Evolutionary conservation across 2,797 vertebrate species (phyloP).

Genomic region (Pseudotriccus pelzelni): DNA sequence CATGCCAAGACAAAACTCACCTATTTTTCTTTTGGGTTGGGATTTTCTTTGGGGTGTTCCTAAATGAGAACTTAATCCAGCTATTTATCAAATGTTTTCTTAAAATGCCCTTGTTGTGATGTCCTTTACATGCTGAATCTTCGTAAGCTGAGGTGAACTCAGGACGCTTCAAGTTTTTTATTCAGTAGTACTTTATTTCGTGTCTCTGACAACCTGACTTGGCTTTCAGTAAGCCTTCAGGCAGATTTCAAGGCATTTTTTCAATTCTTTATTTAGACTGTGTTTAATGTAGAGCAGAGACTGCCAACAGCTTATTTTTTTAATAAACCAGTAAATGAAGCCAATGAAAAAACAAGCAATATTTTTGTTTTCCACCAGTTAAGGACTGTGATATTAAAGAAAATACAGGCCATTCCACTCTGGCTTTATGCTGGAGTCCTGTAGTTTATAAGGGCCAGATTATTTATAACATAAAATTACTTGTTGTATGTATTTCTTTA

Average conservation of each 20-base stretch:
- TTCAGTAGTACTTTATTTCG: background rate
- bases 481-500: background rate
- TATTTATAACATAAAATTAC: background rate
- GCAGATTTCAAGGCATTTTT: background rate
- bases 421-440: background rate
- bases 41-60: background rate
- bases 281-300: background rate
- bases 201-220: background rate
- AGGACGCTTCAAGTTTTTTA: background rate
- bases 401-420: background rate
- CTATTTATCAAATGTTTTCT: background rate
- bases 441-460: background rate
- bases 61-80: background rate
- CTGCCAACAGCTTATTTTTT: background rate
- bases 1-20: background rate
- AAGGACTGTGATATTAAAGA: background rate
- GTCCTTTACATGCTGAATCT: background rate
- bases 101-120: background rate
- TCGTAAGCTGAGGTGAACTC: background rate
- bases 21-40: too few relatives aligned
- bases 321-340: background rate
- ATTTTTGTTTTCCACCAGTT: background rate
- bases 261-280: background rate
- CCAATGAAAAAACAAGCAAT: background rate
- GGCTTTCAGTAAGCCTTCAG: background rate